Evolutionary conservation across 2,888 invertebrate species (phyloP).

Genomic region (Drosophila kuntzei): DNA sequence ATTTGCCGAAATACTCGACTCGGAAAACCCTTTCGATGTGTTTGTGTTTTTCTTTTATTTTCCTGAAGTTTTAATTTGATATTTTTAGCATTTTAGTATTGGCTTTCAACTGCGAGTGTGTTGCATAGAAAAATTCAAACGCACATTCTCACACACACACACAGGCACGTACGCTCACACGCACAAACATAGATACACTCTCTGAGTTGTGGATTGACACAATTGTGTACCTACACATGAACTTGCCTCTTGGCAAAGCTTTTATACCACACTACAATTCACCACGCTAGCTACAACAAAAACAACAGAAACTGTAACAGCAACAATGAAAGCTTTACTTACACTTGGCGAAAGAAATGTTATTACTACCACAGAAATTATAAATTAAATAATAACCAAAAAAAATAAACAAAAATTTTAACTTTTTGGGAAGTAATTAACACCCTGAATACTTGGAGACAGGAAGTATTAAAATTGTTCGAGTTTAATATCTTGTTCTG

Average conservation of each 20-base stretch:
- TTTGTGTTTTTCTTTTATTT: constrained; percentile 6
- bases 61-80: constrained; percentile 16
- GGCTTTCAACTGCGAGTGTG: constrained; percentile 38
- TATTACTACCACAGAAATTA: not conserved
- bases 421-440: too few relatives aligned
- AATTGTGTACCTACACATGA: constrained; percentile 75
- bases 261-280: constrained; percentile 50
- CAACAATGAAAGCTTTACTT: constrained; percentile 48
- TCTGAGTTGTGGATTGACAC: constrained; percentile 48
- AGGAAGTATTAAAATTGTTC: not conserved
- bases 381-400: not conserved
- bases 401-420: too few relatives aligned
- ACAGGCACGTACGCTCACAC: not conserved
- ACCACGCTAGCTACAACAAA: constrained; percentile 35
- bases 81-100: constrained; percentile 20
- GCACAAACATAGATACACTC: constrained; percentile 15
- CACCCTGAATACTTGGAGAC: too few relatives aligned
- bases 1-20: constrained; percentile 43
- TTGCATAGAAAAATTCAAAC: constrained; percentile 49
- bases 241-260: constrained; percentile 64
- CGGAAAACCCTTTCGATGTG: constrained; percentile 17
- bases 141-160: constrained; percentile 6
- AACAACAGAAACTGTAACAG: constrained; percentile 21
- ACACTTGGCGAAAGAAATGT: constrained; percentile 50
- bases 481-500: not conserved